phyloP scores from a whole-genome alignment of 2,888 invertebrate species.

The Apodemia duryi region DNA sequence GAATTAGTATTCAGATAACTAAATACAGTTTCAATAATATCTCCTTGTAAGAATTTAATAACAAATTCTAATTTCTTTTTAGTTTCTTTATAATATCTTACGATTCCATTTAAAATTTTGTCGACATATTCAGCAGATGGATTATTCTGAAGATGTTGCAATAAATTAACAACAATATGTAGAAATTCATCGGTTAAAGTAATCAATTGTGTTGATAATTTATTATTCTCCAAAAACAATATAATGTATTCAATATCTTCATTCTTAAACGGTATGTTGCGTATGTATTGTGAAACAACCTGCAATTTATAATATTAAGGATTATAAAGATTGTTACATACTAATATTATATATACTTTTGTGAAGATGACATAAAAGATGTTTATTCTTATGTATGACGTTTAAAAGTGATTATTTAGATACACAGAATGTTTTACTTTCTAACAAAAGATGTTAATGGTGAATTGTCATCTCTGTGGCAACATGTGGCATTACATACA shows the following conservation, averaged over 20 bases:
- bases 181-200: conserved; percentile 53
- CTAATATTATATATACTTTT: too few species aligned
- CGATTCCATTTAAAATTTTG: conserved; percentile 47
- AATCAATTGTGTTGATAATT: conserved; percentile 48
- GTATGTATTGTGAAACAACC: conserved; percentile 58
- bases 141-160: conserved; percentile 46
- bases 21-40: conserved; percentile 59
- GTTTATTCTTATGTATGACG: too few species aligned
- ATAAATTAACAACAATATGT: conserved; percentile 45
- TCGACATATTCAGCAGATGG: conserved; percentile 33
- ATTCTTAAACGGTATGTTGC: conserved; percentile 45
- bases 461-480: too few species aligned
- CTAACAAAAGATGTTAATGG: too few species aligned
- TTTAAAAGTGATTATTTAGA: too few species aligned
- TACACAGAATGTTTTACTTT: too few species aligned
- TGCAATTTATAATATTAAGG: conserved; percentile 38
- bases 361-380: too few species aligned
- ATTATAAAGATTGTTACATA: too few species aligned
- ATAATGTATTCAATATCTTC: conserved; percentile 47
- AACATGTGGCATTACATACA: too few species aligned
- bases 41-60: conserved; percentile 50
- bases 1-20: conserved; percentile 51
- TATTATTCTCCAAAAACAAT: conserved; percentile 55
- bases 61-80: conserved; percentile 67
- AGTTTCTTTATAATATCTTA: conserved; percentile 57